phyloP scores from a whole-genome alignment of 2,797 vertebrate genomes.

The Sarcoramphus papa region DNA sequence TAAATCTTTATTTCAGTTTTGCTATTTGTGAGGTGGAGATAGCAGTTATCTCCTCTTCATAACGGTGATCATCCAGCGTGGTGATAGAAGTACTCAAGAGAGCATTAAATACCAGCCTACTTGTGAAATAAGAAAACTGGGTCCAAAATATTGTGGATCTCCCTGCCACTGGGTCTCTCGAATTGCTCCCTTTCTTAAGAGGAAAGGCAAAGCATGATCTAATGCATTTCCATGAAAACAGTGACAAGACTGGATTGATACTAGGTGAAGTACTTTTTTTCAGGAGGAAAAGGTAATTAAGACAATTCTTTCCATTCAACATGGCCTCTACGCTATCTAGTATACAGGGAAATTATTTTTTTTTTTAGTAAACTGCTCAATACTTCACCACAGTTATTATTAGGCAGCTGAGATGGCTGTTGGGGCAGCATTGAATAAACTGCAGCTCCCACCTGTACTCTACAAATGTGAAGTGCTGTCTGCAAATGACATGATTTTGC shows the following conservation, averaged over 20 bases:
- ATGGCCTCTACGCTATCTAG: neutral
- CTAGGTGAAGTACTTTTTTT: neutral
- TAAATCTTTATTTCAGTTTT: neutral
- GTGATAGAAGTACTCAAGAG: neutral
- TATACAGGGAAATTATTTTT: neutral
- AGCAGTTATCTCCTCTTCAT: neutral
- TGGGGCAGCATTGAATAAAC: neutral
- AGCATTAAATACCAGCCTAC: neutral
- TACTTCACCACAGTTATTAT: neutral
- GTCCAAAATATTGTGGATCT: neutral
- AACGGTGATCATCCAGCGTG: rapidly evolving
- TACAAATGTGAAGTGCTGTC: neutral
- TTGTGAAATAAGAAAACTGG: neutral
- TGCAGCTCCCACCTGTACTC: neutral
- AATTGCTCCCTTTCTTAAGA: neutral
- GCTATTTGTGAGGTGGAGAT: neutral
- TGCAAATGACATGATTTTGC: neutral
- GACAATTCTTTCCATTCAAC: neutral
- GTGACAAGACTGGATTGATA: neutral
- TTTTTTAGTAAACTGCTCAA: neutral
- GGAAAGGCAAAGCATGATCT: neutral
- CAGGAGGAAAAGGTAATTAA: neutral
- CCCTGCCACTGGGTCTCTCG: neutral
- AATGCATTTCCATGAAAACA: neutral
- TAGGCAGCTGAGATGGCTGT: neutral